phyloP scores from a whole-genome alignment of 2,797 vertebrate species.

The Amblyopsis hoosieri region DNA sequence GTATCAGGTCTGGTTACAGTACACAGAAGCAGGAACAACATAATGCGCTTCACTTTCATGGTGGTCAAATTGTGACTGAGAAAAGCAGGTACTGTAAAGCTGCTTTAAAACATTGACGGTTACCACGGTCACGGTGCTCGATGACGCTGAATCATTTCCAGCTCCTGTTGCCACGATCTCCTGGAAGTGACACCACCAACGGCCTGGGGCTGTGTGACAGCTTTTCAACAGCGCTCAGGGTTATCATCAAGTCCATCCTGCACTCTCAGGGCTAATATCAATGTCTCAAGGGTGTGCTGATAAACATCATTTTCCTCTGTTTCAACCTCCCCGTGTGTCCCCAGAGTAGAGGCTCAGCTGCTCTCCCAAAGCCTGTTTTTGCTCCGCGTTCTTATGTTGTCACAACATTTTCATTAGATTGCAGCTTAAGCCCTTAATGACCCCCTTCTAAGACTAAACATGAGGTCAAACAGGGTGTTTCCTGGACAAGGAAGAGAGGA shows the following conservation, averaged over 20 bases:
- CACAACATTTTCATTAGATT: constrained; percentile 77
- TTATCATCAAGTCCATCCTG: constrained; percentile 72
- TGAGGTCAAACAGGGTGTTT: constrained; percentile 65
- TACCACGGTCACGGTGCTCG: too few relatives aligned
- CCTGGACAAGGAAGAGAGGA: constrained; percentile 41
- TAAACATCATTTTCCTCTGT: constrained; percentile 71
- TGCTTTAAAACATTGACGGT: too few relatives aligned
- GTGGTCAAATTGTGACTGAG: too few relatives aligned
- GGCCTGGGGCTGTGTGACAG: constrained; percentile 42
- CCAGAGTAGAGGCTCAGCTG: constrained; percentile 64
- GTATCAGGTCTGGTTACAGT: too few relatives aligned
- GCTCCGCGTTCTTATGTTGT: constrained; percentile 64
- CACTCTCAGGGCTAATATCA: constrained; percentile 69
- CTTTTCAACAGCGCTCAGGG: constrained; percentile 45
- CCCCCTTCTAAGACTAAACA: constrained; percentile 67
- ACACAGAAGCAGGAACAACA: too few relatives aligned
- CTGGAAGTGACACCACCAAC: constrained; percentile 23
- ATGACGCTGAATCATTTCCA: not conserved
- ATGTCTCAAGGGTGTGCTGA: constrained; percentile 67
- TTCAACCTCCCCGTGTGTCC: constrained; percentile 53
- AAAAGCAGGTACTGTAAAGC: too few relatives aligned
- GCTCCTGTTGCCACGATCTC: constrained; percentile 21
- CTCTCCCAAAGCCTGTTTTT: constrained; percentile 66
- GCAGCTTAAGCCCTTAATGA: constrained; percentile 70
- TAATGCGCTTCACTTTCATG: too few relatives aligned